Conservation (phyloP, 2,113 vertebrate species). For the Chloroceryle aenea region DNA sequence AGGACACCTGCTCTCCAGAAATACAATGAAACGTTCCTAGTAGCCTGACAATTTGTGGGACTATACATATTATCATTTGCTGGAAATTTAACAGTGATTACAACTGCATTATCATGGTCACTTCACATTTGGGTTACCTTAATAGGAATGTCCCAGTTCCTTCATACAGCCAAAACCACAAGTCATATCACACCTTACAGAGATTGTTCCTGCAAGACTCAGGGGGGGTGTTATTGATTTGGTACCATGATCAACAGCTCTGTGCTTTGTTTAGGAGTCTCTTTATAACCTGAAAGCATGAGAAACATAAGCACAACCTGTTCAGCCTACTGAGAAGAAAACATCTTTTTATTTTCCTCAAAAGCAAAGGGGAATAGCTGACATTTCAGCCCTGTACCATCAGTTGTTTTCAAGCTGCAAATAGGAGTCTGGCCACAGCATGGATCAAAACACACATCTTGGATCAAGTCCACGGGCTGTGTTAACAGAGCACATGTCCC, state of each 20-base stretch:
- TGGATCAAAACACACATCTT: background rate
- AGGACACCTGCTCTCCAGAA: background rate
- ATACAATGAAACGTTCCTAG: background rate
- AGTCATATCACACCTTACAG: accelerated
- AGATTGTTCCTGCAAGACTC: background rate
- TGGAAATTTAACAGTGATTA: background rate
- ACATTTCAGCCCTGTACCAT: background rate
- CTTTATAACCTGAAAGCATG: background rate
- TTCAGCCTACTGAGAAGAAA: background rate
- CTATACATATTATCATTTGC: background rate
- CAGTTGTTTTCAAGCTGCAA: background rate
- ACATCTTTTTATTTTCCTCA: background rate
- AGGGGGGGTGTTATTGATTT: background rate
- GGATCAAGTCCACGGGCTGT: accelerated
- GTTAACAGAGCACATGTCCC: accelerated
- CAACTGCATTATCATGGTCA: background rate
- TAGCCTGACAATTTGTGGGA: background rate
- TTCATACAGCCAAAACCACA: background rate
- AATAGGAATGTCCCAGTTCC: background rate
- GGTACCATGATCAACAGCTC: background rate
- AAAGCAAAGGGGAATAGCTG: background rate
- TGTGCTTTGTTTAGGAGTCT: background rate
- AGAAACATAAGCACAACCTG: background rate
- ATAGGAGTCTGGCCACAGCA: background rate
- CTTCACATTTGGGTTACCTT: background rate